Base-by-base conservation (phyloP, 2,797 vertebrate species). In the Thamnophis elegans region DNA sequence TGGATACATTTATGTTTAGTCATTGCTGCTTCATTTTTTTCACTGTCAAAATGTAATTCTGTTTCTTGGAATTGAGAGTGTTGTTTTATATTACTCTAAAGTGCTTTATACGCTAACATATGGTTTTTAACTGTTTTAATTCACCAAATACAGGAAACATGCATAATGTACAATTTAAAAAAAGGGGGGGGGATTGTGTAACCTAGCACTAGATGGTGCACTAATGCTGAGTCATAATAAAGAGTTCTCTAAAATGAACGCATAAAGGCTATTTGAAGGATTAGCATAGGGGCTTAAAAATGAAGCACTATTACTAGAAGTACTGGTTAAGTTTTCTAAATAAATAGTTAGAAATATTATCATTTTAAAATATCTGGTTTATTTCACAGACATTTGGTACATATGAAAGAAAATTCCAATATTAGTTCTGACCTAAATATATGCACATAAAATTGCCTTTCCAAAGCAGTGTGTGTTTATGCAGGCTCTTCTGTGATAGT, bases 161-260 rank as follows among this genome's bases (percentile, higher is more conserved):
- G 20, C 16, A 26, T 78, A 22, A n/a, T 6, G 16, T 54, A 12
- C 22, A 1, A 10, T 88, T 90, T 36, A 42, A 28, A 82, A 60
- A 28, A 4, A 4, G 42, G 42, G 42, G 42, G 42, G 42, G 42
- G 4, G n/a, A 7, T 28, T 62, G 42, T 78, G 16, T 93, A 54
- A 0, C 0, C 11, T 10, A 95, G 94, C 96, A 88, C 95, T 94
- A 98, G 97, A 56, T 96, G 97, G 97, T 96, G 97, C 96, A 95
- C 78, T 92, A 93, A 93, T 90, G 93, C 58, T 93, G 42, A 93
- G 3, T 92, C 73, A 93, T 92, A 87, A 59, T 7, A 0, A 1
- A 20, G 42, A 55, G 1, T 93, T 36, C 1, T 73, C 22, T 89
- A 82, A 16, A 6, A 0, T 54, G 59, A 65, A 58, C 60, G 13